Conservation (phyloP, 2,888 invertebrate genomes). For the Drosophila dives region DNA sequence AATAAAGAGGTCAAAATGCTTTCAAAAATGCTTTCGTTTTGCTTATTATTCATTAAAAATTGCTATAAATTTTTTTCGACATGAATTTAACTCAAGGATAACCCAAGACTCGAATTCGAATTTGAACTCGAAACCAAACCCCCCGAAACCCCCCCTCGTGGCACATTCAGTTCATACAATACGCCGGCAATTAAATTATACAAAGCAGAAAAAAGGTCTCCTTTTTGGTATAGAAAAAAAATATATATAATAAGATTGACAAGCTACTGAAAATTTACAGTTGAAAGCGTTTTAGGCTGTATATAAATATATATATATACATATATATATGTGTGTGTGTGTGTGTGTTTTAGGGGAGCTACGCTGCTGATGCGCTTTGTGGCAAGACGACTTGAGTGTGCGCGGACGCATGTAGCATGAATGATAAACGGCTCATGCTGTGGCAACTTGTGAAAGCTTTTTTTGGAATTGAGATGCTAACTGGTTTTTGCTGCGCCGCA, state of each 20-base stretch:
- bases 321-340: not conserved
- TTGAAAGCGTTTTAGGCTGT: constrained; percentile 61
- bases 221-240: constrained; percentile 11
- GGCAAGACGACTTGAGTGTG: constrained; percentile 22
- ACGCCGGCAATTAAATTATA: constrained; percentile 64
- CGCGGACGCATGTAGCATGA: constrained; percentile 43
- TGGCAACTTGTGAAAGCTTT: constrained; percentile 59
- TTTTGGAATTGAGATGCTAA: constrained; percentile 50
- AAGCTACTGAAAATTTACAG: constrained; percentile 58
- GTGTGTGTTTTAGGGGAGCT: constrained; percentile 6
- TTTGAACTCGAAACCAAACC: not conserved
- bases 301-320: not conserved
- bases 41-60: constrained; percentile 60
- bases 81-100: constrained; percentile 47
- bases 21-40: constrained; percentile 27
- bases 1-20: constrained; percentile 33
- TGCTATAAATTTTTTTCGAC: constrained; percentile 27
- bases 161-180: constrained; percentile 36
- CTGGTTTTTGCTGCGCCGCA: constrained; percentile 44
- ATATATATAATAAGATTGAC: constrained; percentile 13
- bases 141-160: not conserved
- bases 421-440: constrained; percentile 51
- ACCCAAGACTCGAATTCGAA: not conserved
- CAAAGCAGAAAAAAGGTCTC: constrained; percentile 54
- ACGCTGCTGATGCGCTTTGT: constrained; percentile 52